Evolutionary conservation across 2,113 vertebrate genomes (phyloP), one percentile per base, ranked within the genome.

Genomic region (Erythrocebus patas): DNA sequence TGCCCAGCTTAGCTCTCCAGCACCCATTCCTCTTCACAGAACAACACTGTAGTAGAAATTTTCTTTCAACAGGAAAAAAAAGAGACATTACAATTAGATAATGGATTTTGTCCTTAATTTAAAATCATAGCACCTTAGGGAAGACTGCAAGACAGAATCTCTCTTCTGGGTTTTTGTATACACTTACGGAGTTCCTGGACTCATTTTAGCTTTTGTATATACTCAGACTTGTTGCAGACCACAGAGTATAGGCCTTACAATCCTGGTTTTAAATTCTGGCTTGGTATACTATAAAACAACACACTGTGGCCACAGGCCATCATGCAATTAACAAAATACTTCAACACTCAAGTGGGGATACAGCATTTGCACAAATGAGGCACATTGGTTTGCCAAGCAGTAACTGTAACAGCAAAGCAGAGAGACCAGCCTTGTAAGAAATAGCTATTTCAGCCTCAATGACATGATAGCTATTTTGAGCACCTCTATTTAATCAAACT

Each of bases 261-360:
- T n/a, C 55, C 55, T 84, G 64, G 20, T 64, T 96, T 94, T 91
- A 80, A 84, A 88, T 92, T 75, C 32, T 87, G 48, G 13, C 38
- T 76, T 86, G 52, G 32, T 50, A 72, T 16, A 35, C 78, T 7
- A n/a, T 22, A 61, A 68, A 96, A 84, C 55, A 30, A 35, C 13
- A 86, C 7, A 2, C 57, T 73, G 68, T 64, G 72, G 76, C 64
- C 87, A 94, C 0, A 7, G 88, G 48, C 64, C 66, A 45, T 59
- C 48, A 50, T 68, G 45, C 88, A 96, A 92, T 94, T 91, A 97
- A 38, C 52, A 92, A 88, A 96, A 70, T 57, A 75, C 72, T 93
- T 92, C 61, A 76, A n/a, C 12, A 50, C n/a, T 90, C 88, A 88
- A 88, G 76, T 35, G 80, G 84, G 52, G 95, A 87, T 59, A 45